phyloP scores from a whole-genome alignment of 1,140 invertebrate species.

The Harpegnathos saltator region DNA sequence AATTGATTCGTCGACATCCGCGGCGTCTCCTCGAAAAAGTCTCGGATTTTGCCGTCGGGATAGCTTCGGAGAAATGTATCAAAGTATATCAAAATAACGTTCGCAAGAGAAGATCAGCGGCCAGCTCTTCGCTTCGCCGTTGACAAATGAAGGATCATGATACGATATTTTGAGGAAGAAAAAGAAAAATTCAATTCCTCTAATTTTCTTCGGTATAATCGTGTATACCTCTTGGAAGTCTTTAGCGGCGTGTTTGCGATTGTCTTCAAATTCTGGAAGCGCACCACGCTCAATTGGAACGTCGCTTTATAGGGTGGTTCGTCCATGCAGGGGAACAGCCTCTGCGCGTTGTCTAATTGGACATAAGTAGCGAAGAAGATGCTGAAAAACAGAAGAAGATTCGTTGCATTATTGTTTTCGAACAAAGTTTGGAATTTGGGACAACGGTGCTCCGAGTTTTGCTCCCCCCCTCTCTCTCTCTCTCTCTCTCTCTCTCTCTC shows the following conservation, averaged over 20 bases:
- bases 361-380: conserved; percentile 91
- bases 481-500: too few relatives aligned
- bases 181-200: not conserved
- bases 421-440: too few relatives aligned
- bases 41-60: conserved; percentile 86
- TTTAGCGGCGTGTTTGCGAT: conserved; percentile 88
- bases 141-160: too few relatives aligned
- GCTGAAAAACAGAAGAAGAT: conserved; percentile 79
- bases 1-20: conserved; percentile 94
- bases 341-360: conserved; percentile 92
- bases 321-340: conserved; percentile 97
- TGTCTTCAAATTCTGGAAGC: conserved; percentile 87
- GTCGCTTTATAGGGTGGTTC: conserved; percentile 94
- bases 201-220: too few relatives aligned
- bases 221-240: conserved; percentile 87
- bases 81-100: not conserved
- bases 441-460: too few relatives aligned
- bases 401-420: too few relatives aligned
- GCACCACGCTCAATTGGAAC: conserved; percentile 89
- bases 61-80: conserved; percentile 71
- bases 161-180: conserved; percentile 1
- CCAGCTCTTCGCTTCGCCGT: too few relatives aligned
- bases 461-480: too few relatives aligned
- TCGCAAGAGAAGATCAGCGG: not conserved
- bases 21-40: conserved; percentile 90